Percentiles rank a stretch among this genome's conserved stretches.
These are phyloP conservation scores for Odobenus rosmarus DNA, from an alignment of 2,113 vertebrate genomes.

Conservation along the genomic window DNA sequence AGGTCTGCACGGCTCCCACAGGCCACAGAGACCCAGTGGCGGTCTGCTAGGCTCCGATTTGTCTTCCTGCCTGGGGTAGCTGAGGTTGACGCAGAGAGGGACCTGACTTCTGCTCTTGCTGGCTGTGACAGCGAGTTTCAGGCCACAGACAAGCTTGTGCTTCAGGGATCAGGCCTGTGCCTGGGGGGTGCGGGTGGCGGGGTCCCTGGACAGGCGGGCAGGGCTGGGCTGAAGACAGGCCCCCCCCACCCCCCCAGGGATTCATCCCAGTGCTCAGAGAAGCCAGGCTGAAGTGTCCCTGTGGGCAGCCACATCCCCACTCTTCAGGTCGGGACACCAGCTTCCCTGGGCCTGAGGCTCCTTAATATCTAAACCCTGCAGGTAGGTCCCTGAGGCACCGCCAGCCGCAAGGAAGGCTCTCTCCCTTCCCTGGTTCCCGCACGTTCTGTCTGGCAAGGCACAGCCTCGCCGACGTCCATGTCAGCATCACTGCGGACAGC, in stretches of 20 bases:
- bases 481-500: background rate
- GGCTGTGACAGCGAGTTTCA: background rate
- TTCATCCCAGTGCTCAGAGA: background rate
- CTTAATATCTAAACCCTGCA: no score
- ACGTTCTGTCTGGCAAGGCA: background rate
- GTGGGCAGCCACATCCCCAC: background rate
- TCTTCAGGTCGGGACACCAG: background rate
- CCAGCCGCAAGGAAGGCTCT: no score
- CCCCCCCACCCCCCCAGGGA: rapidly evolving
- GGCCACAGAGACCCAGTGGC: rapidly evolving
- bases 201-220: background rate
- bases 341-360: background rate
- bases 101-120: rapidly evolving
- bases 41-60: background rate
- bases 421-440: background rate
- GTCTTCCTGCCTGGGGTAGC: rapidly evolving
- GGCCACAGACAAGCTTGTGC: background rate
- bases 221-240: background rate
- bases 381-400: background rate
- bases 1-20: background rate
- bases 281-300: background rate
- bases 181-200: background rate
- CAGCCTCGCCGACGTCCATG: background rate
- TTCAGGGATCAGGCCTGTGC: background rate
- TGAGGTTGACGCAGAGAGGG: background rate